Evolutionary conservation across 1,140 invertebrate genomes (phyloP).

Genomic region (Lasaia peninsularis): DNA sequence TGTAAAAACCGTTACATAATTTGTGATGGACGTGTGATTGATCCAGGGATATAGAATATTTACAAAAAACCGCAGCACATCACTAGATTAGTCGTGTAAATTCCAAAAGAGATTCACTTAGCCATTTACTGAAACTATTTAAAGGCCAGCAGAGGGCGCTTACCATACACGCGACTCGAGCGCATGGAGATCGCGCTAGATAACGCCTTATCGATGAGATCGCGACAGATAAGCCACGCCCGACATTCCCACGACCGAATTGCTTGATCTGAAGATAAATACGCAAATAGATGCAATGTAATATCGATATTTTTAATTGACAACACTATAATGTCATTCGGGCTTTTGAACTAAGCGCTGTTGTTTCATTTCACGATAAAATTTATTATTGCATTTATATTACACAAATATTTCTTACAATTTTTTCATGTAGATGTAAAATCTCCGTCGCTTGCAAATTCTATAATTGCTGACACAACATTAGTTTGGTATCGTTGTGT

Average conservation of each 20-base stretch:
- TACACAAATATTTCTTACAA: no score
- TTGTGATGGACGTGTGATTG: no score
- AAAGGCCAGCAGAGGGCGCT: constrained; percentile 28
- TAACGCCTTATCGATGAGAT: constrained; percentile 17
- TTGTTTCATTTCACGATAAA: no score
- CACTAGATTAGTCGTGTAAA: constrained; percentile 17
- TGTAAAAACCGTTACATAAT: no score
- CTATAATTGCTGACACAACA: no score
- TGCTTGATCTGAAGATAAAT: constrained; percentile 33
- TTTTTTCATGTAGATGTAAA: no score
- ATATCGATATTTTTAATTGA: constrained; percentile 9
- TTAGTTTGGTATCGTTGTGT: no score
- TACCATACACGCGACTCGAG: constrained; percentile 19
- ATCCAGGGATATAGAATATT: no score
- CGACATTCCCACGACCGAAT: constrained; percentile 36
- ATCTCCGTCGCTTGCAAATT: no score
- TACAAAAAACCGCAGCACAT: no score
- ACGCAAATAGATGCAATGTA: constrained; percentile 21
- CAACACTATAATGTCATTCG: neutral
- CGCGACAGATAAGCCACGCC: constrained; percentile 25
- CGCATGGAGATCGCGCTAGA: constrained; percentile 27
- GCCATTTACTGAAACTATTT: constrained; percentile 22
- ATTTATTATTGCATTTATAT: no score
- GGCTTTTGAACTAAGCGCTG: neutral
- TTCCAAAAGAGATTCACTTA: constrained; percentile 25